A percentile compares a stretch with the other conserved stretches of the same genome.
Evolutionary conservation across 2,113 vertebrate species (phyloP).

Genomic region (Nettapus auritus): DNA sequence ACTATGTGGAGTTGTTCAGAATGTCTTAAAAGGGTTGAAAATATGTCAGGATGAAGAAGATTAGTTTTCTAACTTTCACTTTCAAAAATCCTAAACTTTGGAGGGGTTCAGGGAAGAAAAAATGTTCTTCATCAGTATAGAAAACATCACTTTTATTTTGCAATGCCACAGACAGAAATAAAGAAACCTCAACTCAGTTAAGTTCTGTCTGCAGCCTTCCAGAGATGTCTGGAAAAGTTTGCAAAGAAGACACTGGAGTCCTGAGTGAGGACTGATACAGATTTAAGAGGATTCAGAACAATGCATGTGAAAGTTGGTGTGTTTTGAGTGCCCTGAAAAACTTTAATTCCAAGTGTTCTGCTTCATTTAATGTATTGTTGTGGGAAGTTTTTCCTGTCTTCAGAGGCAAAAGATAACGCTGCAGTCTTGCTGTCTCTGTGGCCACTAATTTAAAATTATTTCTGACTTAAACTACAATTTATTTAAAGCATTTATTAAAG

Average conservation of each 20-base stretch:
- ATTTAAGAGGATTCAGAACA: constrained; percentile 39
- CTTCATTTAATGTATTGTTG: constrained; percentile 49
- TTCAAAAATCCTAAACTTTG: background rate
- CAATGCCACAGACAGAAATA: background rate
- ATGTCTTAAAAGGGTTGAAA: constrained; percentile 57
- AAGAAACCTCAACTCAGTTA: background rate
- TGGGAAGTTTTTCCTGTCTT: constrained; percentile 62
- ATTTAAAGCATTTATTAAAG: background rate
- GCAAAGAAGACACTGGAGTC: background rate
- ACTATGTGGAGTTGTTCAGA: constrained; percentile 1
- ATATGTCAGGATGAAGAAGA: background rate
- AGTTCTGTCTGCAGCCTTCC: background rate
- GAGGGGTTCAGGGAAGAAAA: fast-evolving
- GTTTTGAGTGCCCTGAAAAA: constrained; percentile 54
- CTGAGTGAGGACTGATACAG: background rate
- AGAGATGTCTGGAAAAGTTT: constrained; percentile 14
- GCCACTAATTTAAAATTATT: constrained; percentile 20
- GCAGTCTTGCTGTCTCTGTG: background rate
- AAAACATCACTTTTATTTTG: background rate
- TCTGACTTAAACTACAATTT: background rate
- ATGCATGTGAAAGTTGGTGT: constrained; percentile 42
- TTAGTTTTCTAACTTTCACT: constrained; percentile 9
- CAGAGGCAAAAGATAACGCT: constrained; percentile 44
- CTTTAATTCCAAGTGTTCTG: constrained; percentile 56
- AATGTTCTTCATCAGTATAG: background rate